Percentiles rank a stretch among this genome's conserved stretches.
Evolutionary conservation across 2,888 invertebrate genomes (phyloP).

Genomic region (Sepioteuthis lessoniana): DNA sequence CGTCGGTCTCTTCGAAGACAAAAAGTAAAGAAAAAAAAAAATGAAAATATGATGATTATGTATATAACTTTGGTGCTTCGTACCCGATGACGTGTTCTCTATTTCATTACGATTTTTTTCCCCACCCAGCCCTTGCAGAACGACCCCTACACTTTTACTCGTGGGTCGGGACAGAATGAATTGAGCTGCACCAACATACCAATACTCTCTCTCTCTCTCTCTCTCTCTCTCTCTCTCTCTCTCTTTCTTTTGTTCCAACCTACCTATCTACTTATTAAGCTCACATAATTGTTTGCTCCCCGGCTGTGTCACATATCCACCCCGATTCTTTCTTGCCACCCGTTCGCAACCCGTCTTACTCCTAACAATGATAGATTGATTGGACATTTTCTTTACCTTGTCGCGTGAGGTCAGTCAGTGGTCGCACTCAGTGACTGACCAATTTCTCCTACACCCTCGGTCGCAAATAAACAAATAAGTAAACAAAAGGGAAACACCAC

Average conservation of each 20-base stretch:
- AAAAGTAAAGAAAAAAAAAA: not conserved
- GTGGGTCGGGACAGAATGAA: not conserved
- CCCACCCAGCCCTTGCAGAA: not conserved
- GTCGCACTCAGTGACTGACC: constrained; percentile 9
- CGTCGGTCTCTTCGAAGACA: not conserved
- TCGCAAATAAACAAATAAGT: not conserved
- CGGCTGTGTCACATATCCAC: constrained; percentile 17
- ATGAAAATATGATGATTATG: not conserved
- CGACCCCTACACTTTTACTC: not conserved
- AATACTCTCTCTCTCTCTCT: not conserved
- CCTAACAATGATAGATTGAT: no score
- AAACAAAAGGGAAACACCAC: no score
- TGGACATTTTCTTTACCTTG: not conserved
- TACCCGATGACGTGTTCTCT: constrained; percentile 10
- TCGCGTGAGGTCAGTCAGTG: constrained; percentile 11
- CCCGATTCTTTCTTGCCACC: not conserved
- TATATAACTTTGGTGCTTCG: not conserved
- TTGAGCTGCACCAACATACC: not conserved
- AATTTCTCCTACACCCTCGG: not conserved
- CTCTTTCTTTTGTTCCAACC: not conserved
- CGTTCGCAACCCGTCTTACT: not conserved
- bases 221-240: not conserved
- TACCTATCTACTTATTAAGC: not conserved
- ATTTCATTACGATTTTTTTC: not conserved
- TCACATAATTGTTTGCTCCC: not conserved